Evolutionary conservation across 2,797 vertebrate genomes (phyloP).

Genomic region (Numenius phaeopus): DNA sequence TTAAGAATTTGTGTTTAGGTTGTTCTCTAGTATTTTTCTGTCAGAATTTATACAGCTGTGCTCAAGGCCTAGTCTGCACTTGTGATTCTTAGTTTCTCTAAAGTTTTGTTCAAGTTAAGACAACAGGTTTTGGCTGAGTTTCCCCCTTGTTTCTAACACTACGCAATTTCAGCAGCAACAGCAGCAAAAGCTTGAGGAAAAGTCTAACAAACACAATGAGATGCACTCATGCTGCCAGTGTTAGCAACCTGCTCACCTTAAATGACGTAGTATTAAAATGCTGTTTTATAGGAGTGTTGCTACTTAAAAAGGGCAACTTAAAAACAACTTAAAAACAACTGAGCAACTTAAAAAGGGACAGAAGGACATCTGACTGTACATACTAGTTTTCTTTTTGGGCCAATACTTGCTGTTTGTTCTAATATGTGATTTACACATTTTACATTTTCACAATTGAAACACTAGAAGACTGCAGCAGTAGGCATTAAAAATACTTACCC

Average conservation of each 20-base stretch:
- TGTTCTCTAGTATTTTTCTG: not conserved
- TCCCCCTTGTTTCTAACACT: not conserved
- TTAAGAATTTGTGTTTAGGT: not conserved
- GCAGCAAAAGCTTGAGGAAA: not conserved
- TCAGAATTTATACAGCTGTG: not conserved
- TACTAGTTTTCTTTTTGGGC: not conserved
- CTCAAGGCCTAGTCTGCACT: not conserved
- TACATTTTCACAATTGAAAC: not conserved
- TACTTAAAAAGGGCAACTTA: not conserved
- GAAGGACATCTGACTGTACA: not conserved
- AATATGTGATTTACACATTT: not conserved
- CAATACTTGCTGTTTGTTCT: not conserved
- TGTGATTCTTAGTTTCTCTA: not conserved
- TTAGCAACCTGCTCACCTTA: not conserved
- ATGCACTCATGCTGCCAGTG: not conserved
- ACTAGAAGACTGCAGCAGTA: not conserved
- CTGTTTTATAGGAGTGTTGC: fast-evolving
- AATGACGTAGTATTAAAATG: not conserved
- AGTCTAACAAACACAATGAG: not conserved
- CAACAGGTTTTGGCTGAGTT: not conserved
- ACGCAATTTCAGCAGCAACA: not conserved
- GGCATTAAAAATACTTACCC: not conserved
- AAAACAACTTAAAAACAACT: too few species aligned
- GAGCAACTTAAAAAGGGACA: not conserved
- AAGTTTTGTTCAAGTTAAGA: not conserved